phyloP scores from a whole-genome alignment of 1,140 invertebrate genomes.

The Hestina assimilis region DNA sequence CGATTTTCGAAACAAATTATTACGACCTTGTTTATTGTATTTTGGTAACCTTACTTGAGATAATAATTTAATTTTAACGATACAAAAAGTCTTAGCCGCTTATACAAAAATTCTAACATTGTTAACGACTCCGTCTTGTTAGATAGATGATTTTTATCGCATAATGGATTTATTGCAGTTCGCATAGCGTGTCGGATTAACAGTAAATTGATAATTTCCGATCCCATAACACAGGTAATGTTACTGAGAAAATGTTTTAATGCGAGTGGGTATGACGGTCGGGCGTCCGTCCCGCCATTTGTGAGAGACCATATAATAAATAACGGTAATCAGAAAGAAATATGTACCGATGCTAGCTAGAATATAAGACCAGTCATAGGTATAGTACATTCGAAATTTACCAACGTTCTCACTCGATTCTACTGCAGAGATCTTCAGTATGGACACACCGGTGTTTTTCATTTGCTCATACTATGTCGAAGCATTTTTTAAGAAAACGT shows the following conservation, averaged over 20 bases:
- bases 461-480: no score
- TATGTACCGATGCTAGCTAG: no score
- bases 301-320: constrained; percentile 22
- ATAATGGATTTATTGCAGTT: constrained; percentile 33
- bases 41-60: background rate
- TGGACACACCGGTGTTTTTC: no score
- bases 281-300: constrained; percentile 4
- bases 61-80: background rate
- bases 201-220: constrained; percentile 34
- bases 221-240: constrained; percentile 26
- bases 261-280: background rate
- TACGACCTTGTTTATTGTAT: background rate
- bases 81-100: background rate
- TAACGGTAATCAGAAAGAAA: constrained; percentile 23
- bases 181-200: constrained; percentile 28
- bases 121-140: background rate
- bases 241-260: constrained; percentile 18
- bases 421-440: no score
- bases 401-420: no score
- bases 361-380: no score
- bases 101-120: background rate
- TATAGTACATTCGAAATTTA: no score
- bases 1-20: background rate
- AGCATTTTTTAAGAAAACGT: no score
- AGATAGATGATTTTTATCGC: constrained; percentile 19